Conservation (phyloP, 2,888 invertebrate species). For the Himalopsyche tibetana region DNA sequence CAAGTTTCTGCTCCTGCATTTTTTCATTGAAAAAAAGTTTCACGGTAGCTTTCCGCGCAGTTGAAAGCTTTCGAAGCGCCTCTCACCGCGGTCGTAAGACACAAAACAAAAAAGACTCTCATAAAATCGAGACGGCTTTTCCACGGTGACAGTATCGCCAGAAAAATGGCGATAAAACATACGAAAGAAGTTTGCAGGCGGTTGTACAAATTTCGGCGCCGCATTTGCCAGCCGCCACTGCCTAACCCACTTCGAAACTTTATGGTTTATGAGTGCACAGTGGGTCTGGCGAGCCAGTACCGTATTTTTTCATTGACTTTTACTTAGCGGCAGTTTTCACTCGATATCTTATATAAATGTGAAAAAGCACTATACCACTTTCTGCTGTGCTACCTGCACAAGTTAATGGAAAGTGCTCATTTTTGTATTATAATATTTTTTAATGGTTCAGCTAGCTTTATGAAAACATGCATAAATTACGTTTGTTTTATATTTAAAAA, state of each 20-base stretch:
- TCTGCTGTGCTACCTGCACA: constrained; percentile 41
- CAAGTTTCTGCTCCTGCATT: constrained; percentile 4
- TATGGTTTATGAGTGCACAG: constrained; percentile 55
- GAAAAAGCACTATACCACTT: constrained; percentile 59
- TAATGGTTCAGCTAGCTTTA: too few relatives aligned
- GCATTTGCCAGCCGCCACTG: neutral
- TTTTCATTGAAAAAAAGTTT: constrained; percentile 29
- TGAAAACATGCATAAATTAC: too few relatives aligned
- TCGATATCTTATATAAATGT: constrained; percentile 59
- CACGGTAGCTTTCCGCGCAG: constrained; percentile 3
- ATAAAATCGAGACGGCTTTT: constrained; percentile 41
- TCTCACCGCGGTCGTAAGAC: constrained; percentile 40
- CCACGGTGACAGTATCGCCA: constrained; percentile 35
- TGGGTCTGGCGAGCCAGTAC: constrained; percentile 22
- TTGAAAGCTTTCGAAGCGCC: constrained; percentile 39
- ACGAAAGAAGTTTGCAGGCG: constrained; percentile 46
- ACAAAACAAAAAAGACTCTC: constrained; percentile 43
- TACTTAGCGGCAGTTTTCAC: constrained; percentile 61
- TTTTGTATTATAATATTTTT: neutral
- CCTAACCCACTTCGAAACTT: constrained; percentile 51
- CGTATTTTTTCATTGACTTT: constrained; percentile 62
- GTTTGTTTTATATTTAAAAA: too few relatives aligned
- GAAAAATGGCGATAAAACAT: constrained; percentile 50
- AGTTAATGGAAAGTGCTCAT: neutral
- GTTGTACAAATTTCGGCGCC: constrained; percentile 48